Conservation (phyloP, 2,888 invertebrate genomes). For the Lissonota sp. region DNA sequence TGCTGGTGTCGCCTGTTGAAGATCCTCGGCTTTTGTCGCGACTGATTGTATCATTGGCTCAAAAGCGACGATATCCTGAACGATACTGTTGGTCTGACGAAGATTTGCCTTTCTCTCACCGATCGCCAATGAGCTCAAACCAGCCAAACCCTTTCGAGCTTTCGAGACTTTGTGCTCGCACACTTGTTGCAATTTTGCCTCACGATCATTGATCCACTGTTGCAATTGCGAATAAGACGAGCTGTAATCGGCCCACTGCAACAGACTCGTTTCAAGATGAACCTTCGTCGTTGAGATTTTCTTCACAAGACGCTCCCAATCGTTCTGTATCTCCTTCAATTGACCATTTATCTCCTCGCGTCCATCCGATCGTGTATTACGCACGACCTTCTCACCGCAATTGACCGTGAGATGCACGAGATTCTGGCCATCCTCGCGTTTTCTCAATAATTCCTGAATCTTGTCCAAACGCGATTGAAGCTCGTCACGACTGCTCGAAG, state of each 20-base stretch:
- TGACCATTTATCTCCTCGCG: slow-evolving; percentile 94
- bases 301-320: slow-evolving; percentile 96
- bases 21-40: slow-evolving; percentile 95
- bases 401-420: slow-evolving; percentile 94
- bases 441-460: slow-evolving; percentile 91
- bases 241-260: slow-evolving; percentile 98
- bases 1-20: slow-evolving; percentile 95
- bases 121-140: slow-evolving; percentile 91
- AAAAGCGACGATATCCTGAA: slow-evolving; percentile 98
- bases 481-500: slow-evolving; percentile 92
- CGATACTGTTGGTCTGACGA: slow-evolving; percentile 96
- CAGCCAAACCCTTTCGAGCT: slow-evolving; percentile 91
- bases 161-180: slow-evolving; percentile 93
- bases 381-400: slow-evolving; percentile 94
- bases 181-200: slow-evolving; percentile 95
- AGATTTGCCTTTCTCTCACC: slow-evolving; percentile 95
- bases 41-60: slow-evolving; percentile 99
- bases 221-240: slow-evolving; percentile 96
- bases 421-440: slow-evolving; percentile 94
- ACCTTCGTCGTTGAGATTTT: slow-evolving; percentile 97
- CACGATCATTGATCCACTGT: slow-evolving; percentile 97
- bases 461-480: slow-evolving; percentile 92
- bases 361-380: slow-evolving; percentile 95
- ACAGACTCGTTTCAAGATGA: slow-evolving; percentile 93
- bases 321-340: slow-evolving; percentile 94